Percentiles rank a stretch among this genome's conserved stretches.
These are phyloP conservation scores for Xenopus borealis DNA, from an alignment of 2,113 vertebrate genomes.

Conservation along the genomic window DNA sequence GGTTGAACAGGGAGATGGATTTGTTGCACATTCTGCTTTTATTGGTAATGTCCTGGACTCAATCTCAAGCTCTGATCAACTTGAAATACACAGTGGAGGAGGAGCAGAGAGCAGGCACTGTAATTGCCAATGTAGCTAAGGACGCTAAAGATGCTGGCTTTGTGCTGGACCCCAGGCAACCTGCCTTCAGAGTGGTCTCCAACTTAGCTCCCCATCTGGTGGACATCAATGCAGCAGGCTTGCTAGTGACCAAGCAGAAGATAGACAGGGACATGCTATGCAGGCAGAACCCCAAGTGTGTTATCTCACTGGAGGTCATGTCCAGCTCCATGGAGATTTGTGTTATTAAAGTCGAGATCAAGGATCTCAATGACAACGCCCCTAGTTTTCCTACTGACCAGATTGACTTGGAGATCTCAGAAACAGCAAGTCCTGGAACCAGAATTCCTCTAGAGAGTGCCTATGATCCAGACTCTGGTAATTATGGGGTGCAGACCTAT, in stretches of 20 bases:
- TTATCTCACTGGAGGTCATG: slow-evolving; percentile 96
- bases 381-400: slow-evolving; percentile 90
- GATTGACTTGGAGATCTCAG: slow-evolving; percentile 94
- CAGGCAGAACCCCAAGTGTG: slow-evolving; percentile 88
- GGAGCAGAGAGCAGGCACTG: slow-evolving; percentile 91
- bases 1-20: slow-evolving; percentile 77
- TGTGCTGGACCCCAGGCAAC: slow-evolving; percentile 81
- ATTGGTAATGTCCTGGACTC: slow-evolving; percentile 76
- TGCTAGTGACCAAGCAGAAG: slow-evolving; percentile 95
- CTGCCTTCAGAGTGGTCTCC: slow-evolving; percentile 90
- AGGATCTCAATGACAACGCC: slow-evolving; percentile 93
- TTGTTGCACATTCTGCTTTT: slow-evolving; percentile 74
- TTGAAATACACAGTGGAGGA: slow-evolving; percentile 95
- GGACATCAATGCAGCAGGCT: slow-evolving; percentile 90
- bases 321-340: slow-evolving; percentile 98
- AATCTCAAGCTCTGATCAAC: slow-evolving; percentile 86
- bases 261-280: slow-evolving; percentile 94
- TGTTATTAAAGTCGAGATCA: slow-evolving; percentile 95
- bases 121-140: slow-evolving; percentile 94
- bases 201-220: slow-evolving; percentile 96
- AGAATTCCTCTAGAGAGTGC: slow-evolving; percentile 93
- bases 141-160: slow-evolving; percentile 89
- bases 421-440: slow-evolving; percentile 91
- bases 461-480: slow-evolving; percentile 92
- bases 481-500: slow-evolving; percentile 91